phyloP scores from a whole-genome alignment of 2,113 vertebrate species.

The Okapia johnstoni region DNA sequence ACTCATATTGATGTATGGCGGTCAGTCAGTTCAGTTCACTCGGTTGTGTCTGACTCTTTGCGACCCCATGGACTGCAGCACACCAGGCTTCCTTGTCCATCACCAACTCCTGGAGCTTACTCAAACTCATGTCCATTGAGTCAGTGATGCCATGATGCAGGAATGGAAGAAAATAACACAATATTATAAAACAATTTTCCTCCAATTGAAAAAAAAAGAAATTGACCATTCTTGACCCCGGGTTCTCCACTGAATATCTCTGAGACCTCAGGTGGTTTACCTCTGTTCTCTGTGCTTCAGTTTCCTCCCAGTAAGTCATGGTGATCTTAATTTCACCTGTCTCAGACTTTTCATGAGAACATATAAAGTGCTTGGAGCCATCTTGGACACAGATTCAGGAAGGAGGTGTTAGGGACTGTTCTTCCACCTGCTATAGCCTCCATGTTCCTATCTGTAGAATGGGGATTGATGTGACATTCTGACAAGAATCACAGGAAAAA shows the following conservation, averaged over 20 bases:
- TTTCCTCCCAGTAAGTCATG: neutral
- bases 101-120: neutral
- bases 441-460: neutral
- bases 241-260: neutral
- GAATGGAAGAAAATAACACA: neutral
- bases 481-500: neutral
- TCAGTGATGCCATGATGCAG: neutral
- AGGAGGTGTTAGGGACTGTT: no score
- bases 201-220: neutral
- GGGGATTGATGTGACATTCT: neutral
- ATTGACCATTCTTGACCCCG: neutral
- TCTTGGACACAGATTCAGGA: fast-evolving
- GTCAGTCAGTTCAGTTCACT: neutral
- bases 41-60: neutral
- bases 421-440: neutral
- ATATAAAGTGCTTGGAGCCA: fast-evolving
- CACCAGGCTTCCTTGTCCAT: neutral
- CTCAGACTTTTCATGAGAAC: neutral
- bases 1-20: neutral
- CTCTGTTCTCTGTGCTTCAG: neutral
- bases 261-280: neutral
- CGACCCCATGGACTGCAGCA: neutral
- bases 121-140: neutral
- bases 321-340: neutral
- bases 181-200: neutral